phyloP scores from a whole-genome alignment of 2,113 vertebrate genomes.

The Marmota monax region DNA sequence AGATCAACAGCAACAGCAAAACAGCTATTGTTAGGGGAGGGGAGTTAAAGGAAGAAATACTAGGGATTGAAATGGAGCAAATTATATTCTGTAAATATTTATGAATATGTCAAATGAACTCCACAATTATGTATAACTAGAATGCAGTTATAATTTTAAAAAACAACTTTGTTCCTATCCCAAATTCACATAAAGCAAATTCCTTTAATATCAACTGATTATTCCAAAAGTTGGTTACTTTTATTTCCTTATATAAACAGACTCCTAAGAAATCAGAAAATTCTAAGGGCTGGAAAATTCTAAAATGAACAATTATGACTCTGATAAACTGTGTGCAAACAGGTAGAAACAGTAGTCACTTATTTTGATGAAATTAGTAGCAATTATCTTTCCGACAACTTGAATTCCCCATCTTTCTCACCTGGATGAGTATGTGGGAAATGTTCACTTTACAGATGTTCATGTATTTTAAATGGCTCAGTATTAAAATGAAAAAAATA shows the following conservation, averaged over 20 bases:
- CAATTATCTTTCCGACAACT: not conserved
- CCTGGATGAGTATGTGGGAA: not conserved
- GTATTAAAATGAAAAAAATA: not conserved
- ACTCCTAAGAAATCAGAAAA: not conserved
- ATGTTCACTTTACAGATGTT: not conserved
- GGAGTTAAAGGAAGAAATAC: too few species aligned
- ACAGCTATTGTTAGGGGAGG: too few species aligned
- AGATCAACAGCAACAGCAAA: not conserved
- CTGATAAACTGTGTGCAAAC: not conserved
- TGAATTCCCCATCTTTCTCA: not conserved
- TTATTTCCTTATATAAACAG: not conserved
- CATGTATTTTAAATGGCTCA: not conserved
- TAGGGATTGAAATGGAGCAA: too few species aligned
- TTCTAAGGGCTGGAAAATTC: not conserved
- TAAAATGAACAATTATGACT: not conserved
- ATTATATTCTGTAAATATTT: too few species aligned
- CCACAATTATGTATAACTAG: too few species aligned
- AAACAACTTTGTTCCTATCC: not conserved
- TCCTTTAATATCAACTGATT: conserved; percentile 10
- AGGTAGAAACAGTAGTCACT: not conserved
- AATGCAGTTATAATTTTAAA: too few species aligned
- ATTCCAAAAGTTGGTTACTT: not conserved
- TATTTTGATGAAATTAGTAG: not conserved
- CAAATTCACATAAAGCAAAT: not conserved
- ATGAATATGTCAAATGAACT: too few species aligned